A percentile compares a stretch with the other conserved stretches of the same genome.
Conservation (phyloP, 2,888 invertebrate genomes). For the Ornithoptera alexandrae region DNA sequence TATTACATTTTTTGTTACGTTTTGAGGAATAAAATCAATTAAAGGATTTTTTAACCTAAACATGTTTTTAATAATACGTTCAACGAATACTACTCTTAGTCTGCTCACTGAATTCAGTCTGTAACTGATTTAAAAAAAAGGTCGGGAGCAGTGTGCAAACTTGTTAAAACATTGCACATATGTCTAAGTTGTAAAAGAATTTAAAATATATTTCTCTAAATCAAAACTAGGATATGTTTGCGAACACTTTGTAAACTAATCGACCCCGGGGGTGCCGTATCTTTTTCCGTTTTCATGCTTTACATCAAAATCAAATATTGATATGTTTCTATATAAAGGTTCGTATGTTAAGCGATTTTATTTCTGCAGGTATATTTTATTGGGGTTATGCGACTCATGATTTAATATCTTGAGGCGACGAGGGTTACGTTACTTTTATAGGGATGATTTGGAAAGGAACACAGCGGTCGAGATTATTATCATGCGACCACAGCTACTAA, state of each 20-base stretch:
- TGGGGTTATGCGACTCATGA: neutral
- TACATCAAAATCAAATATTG: slow-evolving; percentile 6
- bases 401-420: too few species aligned
- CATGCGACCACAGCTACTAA: too few species aligned
- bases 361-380: slow-evolving; percentile 3
- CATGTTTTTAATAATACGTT: too few species aligned
- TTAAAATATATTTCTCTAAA: slow-evolving; percentile 9
- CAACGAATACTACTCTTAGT: too few species aligned
- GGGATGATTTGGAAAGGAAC: too few species aligned
- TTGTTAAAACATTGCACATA: neutral
- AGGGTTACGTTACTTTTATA: too few species aligned
- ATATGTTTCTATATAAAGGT: neutral
- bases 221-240: slow-evolving; percentile 6
- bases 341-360: neutral
- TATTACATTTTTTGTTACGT: too few species aligned
- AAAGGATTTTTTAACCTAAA: too few species aligned
- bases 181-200: neutral
- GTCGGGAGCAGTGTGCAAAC: neutral
- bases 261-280: neutral
- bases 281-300: neutral
- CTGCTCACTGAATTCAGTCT: neutral
- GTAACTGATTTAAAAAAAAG: neutral
- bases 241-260: slow-evolving; percentile 7
- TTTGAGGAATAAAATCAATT: too few species aligned
- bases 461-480: too few species aligned